These are phyloP conservation scores for Sebastes kiyomatsui DNA, from an alignment of 2,797 vertebrate genomes.

Conservation along the genomic window DNA sequence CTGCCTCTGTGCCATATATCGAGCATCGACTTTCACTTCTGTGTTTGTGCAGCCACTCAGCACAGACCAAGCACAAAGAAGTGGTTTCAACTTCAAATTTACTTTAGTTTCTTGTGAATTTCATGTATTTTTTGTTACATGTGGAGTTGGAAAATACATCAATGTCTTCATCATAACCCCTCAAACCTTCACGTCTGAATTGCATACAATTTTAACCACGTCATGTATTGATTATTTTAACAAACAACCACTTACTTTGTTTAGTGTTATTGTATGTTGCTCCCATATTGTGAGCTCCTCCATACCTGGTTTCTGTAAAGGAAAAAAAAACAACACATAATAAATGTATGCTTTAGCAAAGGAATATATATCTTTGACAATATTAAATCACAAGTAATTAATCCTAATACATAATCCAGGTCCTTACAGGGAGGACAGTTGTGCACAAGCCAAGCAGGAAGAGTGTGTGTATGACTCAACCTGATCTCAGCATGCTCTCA, in stretches of 20 bases:
- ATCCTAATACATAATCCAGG: background rate
- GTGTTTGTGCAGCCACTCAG: background rate
- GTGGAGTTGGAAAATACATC: background rate
- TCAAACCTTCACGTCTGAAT: background rate
- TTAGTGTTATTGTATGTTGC: constrained; percentile 91
- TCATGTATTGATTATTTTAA: background rate
- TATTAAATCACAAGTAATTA: background rate
- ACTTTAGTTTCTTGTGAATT: background rate
- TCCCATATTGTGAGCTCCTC: constrained; percentile 97
- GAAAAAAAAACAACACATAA: background rate
- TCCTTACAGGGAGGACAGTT: constrained; percentile 36
- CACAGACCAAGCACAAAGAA: background rate
- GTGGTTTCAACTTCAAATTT: background rate
- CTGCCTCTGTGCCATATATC: background rate
- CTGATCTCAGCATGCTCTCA: constrained; percentile 72
- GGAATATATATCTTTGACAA: background rate
- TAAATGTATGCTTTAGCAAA: background rate
- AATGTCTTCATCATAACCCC: background rate
- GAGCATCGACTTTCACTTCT: background rate
- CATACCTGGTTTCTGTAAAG: constrained; percentile 85
- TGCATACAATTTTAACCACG: background rate
- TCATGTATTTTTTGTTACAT: background rate
- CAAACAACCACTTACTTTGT: constrained; percentile 82
- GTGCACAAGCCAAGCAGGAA: constrained; percentile 24
- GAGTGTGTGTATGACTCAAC: constrained; percentile 45